Evolutionary conservation across 2,888 invertebrate species (phyloP).

Genomic region (Ectropis crepuscularia): DNA sequence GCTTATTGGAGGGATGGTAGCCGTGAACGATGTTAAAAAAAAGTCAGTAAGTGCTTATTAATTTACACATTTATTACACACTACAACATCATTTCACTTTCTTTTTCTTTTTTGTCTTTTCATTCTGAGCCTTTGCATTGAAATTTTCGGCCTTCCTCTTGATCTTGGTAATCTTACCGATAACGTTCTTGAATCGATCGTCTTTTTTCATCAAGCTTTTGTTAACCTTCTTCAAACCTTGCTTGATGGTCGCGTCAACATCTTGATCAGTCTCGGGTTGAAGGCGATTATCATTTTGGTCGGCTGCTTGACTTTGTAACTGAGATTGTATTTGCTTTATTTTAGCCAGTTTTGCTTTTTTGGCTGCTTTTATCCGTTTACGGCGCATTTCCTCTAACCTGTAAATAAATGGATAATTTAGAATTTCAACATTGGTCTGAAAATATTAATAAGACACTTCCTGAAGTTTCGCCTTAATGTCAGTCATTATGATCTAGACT

Average conservation of each 20-base stretch:
- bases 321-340: slow-evolving; percentile 68
- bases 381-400: slow-evolving; percentile 78
- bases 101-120: slow-evolving; percentile 54
- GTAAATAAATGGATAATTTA: slow-evolving; percentile 25
- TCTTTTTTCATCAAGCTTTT: slow-evolving; percentile 78
- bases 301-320: slow-evolving; percentile 46
- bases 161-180: slow-evolving; percentile 75
- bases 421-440: no score
- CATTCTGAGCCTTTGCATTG: slow-evolving; percentile 44
- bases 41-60: background rate
- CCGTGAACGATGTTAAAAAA: no score
- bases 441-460: no score
- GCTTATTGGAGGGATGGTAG: no score
- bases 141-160: slow-evolving; percentile 73
- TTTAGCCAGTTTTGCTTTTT: slow-evolving; percentile 73
- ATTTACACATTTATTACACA: background rate
- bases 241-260: slow-evolving; percentile 68
- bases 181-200: slow-evolving; percentile 75
- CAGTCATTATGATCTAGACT: no score
- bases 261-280: slow-evolving; percentile 55
- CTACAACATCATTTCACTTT: slow-evolving; percentile 24
- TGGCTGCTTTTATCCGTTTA: slow-evolving; percentile 73
- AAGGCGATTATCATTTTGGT: slow-evolving; percentile 51
- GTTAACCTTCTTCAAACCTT: slow-evolving; percentile 70
- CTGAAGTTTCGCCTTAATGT: no score